These are phyloP conservation scores for Macquaria australasica DNA, from an alignment of 2,113 vertebrate species.

Conservation along the genomic window DNA sequence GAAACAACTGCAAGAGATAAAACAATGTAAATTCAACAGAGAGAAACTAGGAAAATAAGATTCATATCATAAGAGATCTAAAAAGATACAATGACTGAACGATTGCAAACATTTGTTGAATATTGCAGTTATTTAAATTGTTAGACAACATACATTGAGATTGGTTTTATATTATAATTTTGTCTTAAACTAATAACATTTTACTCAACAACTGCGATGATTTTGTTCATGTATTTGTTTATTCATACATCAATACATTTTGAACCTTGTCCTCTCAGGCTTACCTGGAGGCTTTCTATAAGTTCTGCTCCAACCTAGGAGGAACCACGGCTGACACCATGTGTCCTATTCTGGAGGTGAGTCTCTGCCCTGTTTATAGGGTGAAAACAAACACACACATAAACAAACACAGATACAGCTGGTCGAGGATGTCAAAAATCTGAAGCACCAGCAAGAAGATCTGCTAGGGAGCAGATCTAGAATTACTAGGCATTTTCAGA, in stretches of 20 bases:
- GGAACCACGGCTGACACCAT: slow-evolving; percentile 97
- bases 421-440: neutral
- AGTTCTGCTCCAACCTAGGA: slow-evolving; percentile 95
- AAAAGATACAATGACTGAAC: neutral
- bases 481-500: too few species aligned
- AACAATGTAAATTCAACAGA: neutral
- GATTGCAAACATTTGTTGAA: neutral
- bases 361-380: slow-evolving; percentile 31
- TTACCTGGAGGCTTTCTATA: slow-evolving; percentile 97
- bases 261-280: slow-evolving; percentile 82
- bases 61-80: neutral
- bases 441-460: neutral
- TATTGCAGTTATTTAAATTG: neutral
- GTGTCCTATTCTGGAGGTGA: slow-evolving; percentile 98
- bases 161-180: neutral
- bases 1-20: neutral
- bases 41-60: neutral
- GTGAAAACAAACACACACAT: neutral
- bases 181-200: neutral
- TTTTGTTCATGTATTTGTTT: neutral
- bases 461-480: neutral
- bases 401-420: neutral
- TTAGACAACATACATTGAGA: too few species aligned
- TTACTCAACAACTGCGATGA: neutral
- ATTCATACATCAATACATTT: neutral